These are phyloP conservation scores for Linnaemya vulpina DNA, from an alignment of 2,888 invertebrate species.

Conservation along the genomic window DNA sequence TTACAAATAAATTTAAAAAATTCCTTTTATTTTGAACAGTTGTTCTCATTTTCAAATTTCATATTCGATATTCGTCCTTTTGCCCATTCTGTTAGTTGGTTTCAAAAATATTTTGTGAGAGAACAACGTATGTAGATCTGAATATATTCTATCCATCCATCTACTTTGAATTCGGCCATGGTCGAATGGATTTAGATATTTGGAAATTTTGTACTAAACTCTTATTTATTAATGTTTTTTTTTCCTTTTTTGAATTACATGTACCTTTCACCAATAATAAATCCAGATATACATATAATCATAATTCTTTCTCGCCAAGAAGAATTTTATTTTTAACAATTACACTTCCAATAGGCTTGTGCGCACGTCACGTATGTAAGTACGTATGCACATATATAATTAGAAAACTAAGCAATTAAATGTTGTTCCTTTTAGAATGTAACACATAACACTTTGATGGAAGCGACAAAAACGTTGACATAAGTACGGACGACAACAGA, in stretches of 20 bases:
- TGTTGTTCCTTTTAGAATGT: background rate
- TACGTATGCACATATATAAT: background rate
- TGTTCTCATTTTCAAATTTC: no score
- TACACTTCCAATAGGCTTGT: conserved; percentile 1
- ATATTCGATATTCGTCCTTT: no score
- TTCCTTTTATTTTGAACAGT: no score
- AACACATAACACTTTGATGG: conserved; percentile 1
- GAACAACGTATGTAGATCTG: no score
- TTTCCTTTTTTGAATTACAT: background rate
- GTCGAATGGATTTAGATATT: no score
- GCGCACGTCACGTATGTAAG: background rate
- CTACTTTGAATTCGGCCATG: no score
- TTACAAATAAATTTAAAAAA: no score
- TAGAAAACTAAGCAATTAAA: background rate
- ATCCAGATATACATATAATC: conserved; percentile 86
- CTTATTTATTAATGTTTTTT: no score
- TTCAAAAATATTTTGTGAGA: no score
- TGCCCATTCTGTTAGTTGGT: no score
- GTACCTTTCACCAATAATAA: conserved; percentile 85
- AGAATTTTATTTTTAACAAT: background rate
- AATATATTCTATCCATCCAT: no score
- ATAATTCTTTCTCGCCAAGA: conserved; percentile 78
- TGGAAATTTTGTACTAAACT: no score
- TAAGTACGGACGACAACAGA: conserved; percentile 43
- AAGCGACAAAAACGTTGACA: conserved; percentile 30